phyloP scores from a whole-genome alignment of 1,140 invertebrate species.

The Caenorhabditis tropicalis region DNA sequence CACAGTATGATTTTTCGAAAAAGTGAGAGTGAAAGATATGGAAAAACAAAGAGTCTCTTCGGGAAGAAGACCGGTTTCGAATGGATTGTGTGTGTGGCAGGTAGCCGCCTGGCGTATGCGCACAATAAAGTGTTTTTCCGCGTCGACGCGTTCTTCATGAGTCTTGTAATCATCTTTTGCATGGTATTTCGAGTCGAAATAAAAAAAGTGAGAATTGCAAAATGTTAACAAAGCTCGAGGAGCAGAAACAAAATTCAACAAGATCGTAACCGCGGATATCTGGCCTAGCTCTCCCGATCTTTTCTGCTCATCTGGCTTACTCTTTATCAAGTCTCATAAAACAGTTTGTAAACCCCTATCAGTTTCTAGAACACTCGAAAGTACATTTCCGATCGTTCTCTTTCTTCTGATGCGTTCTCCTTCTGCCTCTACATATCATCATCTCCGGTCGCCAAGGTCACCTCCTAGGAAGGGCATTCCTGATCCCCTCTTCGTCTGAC shows the following conservation, averaged over 20 bases:
- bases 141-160: background rate
- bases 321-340: too few species aligned
- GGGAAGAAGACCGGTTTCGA: background rate
- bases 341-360: background rate
- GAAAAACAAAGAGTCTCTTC: background rate
- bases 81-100: background rate
- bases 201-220: too few species aligned
- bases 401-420: background rate
- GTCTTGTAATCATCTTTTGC: background rate
- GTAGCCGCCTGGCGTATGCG: background rate
- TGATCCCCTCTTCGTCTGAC: background rate
- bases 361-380: background rate
- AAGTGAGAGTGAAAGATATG: background rate
- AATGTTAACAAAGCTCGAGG: too few species aligned
- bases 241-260: too few species aligned
- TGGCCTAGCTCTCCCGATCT: too few species aligned
- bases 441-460: background rate
- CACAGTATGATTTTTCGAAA: conserved; percentile 4
- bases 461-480: background rate
- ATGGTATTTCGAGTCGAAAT: background rate
- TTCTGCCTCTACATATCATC: background rate
- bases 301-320: too few species aligned
- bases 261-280: too few species aligned
- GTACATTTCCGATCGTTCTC: background rate
- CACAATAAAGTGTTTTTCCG: background rate